Base-by-base conservation (phyloP, 2,113 vertebrate species). In the Hoplias malabaricus region DNA sequence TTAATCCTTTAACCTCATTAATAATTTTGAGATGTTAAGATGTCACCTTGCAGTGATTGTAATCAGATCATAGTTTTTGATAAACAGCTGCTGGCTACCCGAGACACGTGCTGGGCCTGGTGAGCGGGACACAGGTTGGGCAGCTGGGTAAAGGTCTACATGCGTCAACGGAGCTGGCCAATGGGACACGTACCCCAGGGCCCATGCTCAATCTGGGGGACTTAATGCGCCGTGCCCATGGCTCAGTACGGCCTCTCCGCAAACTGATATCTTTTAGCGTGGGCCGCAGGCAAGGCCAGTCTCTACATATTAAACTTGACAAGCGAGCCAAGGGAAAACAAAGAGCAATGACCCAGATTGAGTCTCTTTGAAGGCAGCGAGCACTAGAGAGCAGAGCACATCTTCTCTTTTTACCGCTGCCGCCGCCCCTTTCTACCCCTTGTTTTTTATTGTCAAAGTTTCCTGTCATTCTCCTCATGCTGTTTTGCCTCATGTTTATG, bases 261-360 rank as follows among this genome's bases (percentile, higher is more conserved):
- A 88, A 91, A 91, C 86, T 83, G 83, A 90, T 89, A 87, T 88
- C 57, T 83, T 89, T 88, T 90, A 91, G 87, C 87, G 74, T 81
- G 80, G 53, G 85, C 92, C 80, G 31, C 72, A 79, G 89, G 90
- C 89, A 83, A 87, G 84, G 87, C 87, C 88, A 83, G 69, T 91
- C 89, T 87, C 88, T 85, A 86, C 85, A 91, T 88, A 92, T 93
- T 84, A 80, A 87, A 89, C 83, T 88, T 83, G 92, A 93, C 92
- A 93, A 89, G 83, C 82, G 76, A 86, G 87, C 88, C 84, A 80
- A 82, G 84, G 84, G 87, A 89, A 88, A 90, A 81, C 85, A 78
- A 89, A 88, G 88, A 86, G 86, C 90, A 85, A 86, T 91, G 92
- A 93, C 90, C 91, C 88, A 75, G 81, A 87, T 79, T 84, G 86